Evolutionary conservation across 2,113 vertebrate genomes (phyloP).

Genomic region (Aspidoscelis tigris): DNA sequence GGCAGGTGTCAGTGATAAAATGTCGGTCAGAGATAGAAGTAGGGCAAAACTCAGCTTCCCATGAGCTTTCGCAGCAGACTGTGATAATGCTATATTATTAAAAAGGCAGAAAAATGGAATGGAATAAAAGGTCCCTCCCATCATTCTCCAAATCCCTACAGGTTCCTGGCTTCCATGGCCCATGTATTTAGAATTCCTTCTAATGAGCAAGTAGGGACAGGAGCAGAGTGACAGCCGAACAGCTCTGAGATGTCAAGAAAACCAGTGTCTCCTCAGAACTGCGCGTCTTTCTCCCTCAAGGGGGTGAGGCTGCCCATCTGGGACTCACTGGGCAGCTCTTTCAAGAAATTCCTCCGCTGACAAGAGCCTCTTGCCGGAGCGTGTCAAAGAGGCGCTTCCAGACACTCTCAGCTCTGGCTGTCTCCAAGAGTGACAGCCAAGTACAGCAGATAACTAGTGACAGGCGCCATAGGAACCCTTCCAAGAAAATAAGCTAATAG

Average conservation of each 20-base stretch:
- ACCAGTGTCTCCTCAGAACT: neutral
- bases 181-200: neutral
- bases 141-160: neutral
- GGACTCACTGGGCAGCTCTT: neutral
- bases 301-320: neutral
- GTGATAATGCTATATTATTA: neutral
- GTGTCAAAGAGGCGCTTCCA: neutral
- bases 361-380: neutral
- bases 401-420: neutral
- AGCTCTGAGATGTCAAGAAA: constrained; percentile 5
- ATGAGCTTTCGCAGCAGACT: neutral
- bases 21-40: neutral
- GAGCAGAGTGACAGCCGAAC: neutral
- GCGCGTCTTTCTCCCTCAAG: neutral
- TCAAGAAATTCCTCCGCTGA: constrained; percentile 1
- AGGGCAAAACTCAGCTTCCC: neutral
- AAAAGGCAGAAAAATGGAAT: constrained; percentile 7
- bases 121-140: neutral
- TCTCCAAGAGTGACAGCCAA: neutral
- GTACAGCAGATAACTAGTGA: constrained; percentile 4
- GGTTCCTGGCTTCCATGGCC: neutral
- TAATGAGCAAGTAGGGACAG: constrained; percentile 7
- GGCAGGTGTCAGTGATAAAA: no score
- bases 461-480: neutral
- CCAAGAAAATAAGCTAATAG: constrained; percentile 1